Evolutionary conservation across 2,113 vertebrate genomes (phyloP).

Genomic region (Malurus elegans): DNA sequence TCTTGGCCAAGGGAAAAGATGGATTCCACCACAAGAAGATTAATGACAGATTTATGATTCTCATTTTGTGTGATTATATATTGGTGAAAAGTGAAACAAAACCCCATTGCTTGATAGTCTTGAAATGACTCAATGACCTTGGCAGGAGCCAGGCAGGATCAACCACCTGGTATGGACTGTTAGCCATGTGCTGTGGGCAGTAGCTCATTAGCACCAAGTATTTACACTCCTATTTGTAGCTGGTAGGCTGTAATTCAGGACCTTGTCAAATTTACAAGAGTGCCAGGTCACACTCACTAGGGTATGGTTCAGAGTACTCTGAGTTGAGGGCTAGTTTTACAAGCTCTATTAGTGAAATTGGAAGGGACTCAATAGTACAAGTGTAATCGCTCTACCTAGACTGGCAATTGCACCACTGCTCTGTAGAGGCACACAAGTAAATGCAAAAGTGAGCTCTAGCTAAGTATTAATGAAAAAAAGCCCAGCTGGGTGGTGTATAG

Average conservation of each 20-base stretch:
- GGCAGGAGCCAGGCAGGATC: background rate
- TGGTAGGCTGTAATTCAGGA: conserved; percentile 29
- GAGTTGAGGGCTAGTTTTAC: conserved; percentile 13
- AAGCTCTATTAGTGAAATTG: background rate
- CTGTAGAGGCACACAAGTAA: background rate
- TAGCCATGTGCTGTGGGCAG: background rate
- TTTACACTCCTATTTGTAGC: conserved; percentile 28
- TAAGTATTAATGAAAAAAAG: background rate
- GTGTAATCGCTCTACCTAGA: background rate
- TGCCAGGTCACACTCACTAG: background rate
- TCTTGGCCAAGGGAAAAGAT: background rate
- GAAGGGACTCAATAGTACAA: background rate
- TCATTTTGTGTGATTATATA: background rate
- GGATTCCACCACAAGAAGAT: background rate
- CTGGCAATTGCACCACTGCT: background rate
- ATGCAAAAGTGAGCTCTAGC: background rate
- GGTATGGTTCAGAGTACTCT: background rate
- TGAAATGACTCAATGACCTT: conserved; percentile 12
- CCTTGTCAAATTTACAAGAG: conserved; percentile 22
- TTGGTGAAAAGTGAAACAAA: conserved; percentile 12
- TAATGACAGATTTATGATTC: background rate
- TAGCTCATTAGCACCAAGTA: conserved; percentile 33
- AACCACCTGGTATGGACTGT: background rate
- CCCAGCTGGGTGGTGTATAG: background rate
- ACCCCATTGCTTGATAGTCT: background rate